These are phyloP conservation scores for Synanthedon formicaeformis DNA, from an alignment of 2,888 invertebrate genomes.

Conservation along the genomic window DNA sequence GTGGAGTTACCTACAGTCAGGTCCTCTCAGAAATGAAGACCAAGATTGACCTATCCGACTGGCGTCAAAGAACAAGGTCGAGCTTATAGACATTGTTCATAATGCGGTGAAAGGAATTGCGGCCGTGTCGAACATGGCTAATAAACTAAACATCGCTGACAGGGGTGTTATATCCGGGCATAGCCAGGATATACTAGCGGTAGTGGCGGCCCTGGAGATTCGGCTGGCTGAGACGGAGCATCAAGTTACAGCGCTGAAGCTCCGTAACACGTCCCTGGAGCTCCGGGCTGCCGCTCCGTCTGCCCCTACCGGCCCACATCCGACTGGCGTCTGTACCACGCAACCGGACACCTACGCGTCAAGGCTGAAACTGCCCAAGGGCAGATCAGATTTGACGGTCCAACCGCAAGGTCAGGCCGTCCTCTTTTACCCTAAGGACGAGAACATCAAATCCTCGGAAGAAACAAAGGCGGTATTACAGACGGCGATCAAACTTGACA, in stretches of 20 bases:
- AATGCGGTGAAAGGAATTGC: slow-evolving; percentile 3
- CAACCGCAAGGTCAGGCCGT: slow-evolving; percentile 4
- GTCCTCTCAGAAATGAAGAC: too few relatives aligned
- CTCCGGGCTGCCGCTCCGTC: neutral
- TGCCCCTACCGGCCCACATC: too few relatives aligned
- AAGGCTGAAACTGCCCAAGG: neutral
- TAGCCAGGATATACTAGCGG: neutral
- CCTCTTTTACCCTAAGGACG: slow-evolving; percentile 4
- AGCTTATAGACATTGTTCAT: slow-evolving; percentile 1
- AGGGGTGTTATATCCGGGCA: neutral
- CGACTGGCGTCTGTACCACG: too few relatives aligned
- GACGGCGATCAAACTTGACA: neutral
- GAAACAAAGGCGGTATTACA: slow-evolving; percentile 1
- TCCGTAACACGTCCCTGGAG: too few relatives aligned
- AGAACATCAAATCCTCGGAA: neutral
- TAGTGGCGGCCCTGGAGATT: neutral
- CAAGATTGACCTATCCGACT: neutral
- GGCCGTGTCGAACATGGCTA: neutral
- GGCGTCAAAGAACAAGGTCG: neutral
- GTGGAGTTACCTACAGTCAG: too few relatives aligned
- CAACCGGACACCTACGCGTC: too few relatives aligned
- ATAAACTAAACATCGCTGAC: slow-evolving; percentile 6
- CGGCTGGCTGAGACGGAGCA: neutral
- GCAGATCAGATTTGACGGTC: neutral
- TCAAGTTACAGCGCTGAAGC: neutral